phyloP scores from a whole-genome alignment of 2,113 vertebrate genomes.

The Phyllopteryx taeniolatus region DNA sequence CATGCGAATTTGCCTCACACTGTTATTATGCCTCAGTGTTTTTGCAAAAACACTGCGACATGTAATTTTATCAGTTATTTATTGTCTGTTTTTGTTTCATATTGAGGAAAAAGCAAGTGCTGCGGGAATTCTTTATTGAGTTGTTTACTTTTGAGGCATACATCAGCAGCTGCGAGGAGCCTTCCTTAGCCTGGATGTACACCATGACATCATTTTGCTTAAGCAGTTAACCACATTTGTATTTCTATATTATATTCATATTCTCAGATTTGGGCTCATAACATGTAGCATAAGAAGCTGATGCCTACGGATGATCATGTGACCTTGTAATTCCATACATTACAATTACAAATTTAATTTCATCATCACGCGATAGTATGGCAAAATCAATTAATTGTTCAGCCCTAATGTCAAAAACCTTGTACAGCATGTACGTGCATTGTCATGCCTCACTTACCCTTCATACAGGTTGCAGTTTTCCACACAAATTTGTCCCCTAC shows the following conservation, averaged over 20 bases:
- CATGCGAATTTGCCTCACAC: not conserved
- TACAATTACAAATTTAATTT: no score
- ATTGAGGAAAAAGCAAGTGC: not conserved
- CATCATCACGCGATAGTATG: no score
- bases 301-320: no score
- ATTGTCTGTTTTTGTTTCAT: not conserved
- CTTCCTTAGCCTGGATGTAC: not conserved
- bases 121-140: not conserved
- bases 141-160: not conserved
- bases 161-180: not conserved
- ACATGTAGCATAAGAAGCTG: not conserved
- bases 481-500: slow-evolving; percentile 86
- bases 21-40: not conserved
- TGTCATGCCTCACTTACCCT: slow-evolving; percentile 76
- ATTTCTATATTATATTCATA: not conserved
- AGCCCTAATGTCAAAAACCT: not conserved
- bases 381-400: not conserved
- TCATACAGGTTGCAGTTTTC: slow-evolving; percentile 89
- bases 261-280: not conserved
- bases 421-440: not conserved
- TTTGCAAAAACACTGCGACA: not conserved
- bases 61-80: not conserved
- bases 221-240: not conserved
- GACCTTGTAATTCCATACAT: no score
- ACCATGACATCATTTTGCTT: not conserved